Percentiles rank a stretch among this genome's conserved stretches.
These are phyloP conservation scores for Monomorium pharaonis DNA, from an alignment of 1,140 invertebrate species.

Conservation along the genomic window DNA sequence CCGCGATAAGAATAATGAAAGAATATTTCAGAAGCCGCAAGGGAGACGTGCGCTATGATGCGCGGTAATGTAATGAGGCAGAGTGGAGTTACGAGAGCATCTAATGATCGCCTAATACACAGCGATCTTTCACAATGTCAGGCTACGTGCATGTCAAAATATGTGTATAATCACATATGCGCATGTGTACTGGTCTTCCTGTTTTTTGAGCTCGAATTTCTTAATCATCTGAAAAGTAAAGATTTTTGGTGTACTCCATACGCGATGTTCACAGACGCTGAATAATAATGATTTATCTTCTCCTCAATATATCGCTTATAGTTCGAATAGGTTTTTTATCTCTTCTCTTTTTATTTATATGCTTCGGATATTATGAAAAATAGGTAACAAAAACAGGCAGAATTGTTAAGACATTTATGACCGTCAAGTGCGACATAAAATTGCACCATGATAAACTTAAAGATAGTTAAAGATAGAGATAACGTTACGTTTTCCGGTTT, in stretches of 20 bases:
- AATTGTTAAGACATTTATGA: conserved; percentile 53
- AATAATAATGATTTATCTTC: conserved; percentile 22
- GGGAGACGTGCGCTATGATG: conserved; percentile 6
- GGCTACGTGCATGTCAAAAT: too few species aligned
- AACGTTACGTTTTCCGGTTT: conserved; percentile 50
- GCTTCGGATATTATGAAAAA: neutral
- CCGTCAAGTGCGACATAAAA: conserved; percentile 38
- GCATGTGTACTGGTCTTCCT: conserved; percentile 14
- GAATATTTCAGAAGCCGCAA: conserved; percentile 15
- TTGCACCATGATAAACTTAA: conserved; percentile 26
- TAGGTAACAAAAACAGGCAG: conserved; percentile 28
- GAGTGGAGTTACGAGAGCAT: conserved; percentile 37
- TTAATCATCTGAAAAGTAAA: conserved; percentile 3
- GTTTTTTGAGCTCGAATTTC: neutral
- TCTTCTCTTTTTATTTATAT: neutral
- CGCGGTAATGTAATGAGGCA: conserved; percentile 33
- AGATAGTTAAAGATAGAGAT: conserved; percentile 51
- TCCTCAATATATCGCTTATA: neutral
- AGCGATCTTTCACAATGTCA: conserved; percentile 21
- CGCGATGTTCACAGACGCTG: neutral
- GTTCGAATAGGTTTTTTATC: neutral
- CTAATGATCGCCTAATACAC: conserved; percentile 34
- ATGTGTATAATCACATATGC: neutral
- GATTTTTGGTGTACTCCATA: neutral
- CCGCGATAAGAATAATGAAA: conserved; percentile 45